Evolutionary conservation across 2,113 vertebrate species (phyloP), one percentile per base, ranked within the genome.

Genomic region (Hemiprocne comata): DNA sequence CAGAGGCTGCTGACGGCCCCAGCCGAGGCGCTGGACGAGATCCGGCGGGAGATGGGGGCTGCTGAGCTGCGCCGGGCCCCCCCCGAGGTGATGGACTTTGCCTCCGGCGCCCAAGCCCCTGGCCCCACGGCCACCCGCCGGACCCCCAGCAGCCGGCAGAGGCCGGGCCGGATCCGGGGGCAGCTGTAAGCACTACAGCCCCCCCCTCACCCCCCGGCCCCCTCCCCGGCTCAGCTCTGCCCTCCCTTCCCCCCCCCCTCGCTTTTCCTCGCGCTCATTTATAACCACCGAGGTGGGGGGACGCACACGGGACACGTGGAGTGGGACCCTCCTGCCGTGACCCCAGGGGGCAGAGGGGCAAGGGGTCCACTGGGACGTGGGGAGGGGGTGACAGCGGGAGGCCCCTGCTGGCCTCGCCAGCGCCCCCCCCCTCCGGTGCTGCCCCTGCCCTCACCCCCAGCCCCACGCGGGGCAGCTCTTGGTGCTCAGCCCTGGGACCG

Each of bases 1-100:
- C 99, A 99, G 94, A 98, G 99, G 42, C 95, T 99, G 75, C 99
- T 99, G 85, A 99, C 97, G 9, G 97, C 98, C 13, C 99, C 99
- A 0, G 97, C 93, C 0, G 97, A 98, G 36, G 98, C 99, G 2
- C 94, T 99, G 61, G 94, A 94, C 1, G 99, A 99, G 91, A 99
- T 99, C 97, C 99, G 98, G 1, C 96, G 98, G 67, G 98, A 99
- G 88, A 99, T 99, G 99, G 98, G 99, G 4, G 71, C 97, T 53
- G 71, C 97, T 1, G 97, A 97, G 90, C 38, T 97, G 48, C 97
- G 98, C 89, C 96, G 98, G 54, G 97, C 95, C 25, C 94, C 97
- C 31, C 96, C 98, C 46, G 98, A 97, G 46, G 97, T 98, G 36
- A 94, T 98, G 51, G 97, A 98, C 85, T 99, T 97, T 75, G 97